These are phyloP conservation scores for Macroglossus sobrinus DNA, from an alignment of 2,113 vertebrate genomes.

Conservation along the genomic window DNA sequence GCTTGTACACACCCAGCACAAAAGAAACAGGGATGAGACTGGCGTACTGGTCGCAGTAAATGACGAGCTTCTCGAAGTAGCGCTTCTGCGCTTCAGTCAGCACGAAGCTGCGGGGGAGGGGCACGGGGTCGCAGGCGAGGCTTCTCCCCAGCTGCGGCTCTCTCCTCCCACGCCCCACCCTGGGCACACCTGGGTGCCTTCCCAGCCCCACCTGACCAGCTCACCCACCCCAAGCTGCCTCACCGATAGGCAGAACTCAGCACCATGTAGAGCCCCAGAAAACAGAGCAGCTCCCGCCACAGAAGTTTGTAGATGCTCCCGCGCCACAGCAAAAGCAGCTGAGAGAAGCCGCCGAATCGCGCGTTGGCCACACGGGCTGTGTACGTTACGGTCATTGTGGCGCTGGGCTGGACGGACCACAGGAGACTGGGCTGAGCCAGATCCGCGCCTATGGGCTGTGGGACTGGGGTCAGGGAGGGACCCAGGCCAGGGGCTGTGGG, in stretches of 20 bases:
- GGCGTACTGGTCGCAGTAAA: constrained; percentile 95
- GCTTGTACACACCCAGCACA: constrained; percentile 86
- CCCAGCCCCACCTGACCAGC: background rate
- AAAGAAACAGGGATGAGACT: constrained; percentile 95
- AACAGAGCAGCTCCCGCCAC: constrained; percentile 92
- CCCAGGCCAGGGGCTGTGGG: background rate
- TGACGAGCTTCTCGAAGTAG: constrained; percentile 93
- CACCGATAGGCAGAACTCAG: constrained; percentile 94
- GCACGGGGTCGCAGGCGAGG: background rate
- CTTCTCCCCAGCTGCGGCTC: background rate
- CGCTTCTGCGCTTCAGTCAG: constrained; percentile 88
- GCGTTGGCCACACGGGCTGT: constrained; percentile 92
- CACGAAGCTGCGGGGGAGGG: constrained; percentile 80
- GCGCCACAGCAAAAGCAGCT: constrained; percentile 92
- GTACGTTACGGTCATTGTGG: constrained; percentile 93
- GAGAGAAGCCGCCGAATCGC: constrained; percentile 94
- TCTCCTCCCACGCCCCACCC: background rate
- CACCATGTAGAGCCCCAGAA: constrained; percentile 88
- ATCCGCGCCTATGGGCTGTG: background rate
- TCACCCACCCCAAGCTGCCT: background rate
- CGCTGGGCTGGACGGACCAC: background rate
- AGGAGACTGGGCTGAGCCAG: background rate
- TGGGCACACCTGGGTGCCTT: fast-evolving
- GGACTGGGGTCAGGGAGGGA: background rate
- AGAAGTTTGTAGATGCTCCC: constrained; percentile 96